Conservation (phyloP, 2,888 invertebrate genomes). For the Rotaria macrura region DNA sequence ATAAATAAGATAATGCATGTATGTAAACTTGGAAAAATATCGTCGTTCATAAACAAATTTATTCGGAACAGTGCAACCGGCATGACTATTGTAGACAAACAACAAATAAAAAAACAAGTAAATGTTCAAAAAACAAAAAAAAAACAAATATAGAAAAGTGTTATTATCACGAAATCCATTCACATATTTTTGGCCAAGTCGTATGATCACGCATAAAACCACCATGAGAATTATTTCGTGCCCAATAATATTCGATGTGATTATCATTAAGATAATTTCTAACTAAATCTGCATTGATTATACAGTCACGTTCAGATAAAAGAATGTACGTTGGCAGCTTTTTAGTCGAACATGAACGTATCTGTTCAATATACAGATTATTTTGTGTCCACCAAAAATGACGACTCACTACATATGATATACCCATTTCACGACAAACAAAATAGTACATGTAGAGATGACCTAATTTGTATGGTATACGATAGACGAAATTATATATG, state of each 20-base stretch:
- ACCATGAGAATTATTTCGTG: background rate
- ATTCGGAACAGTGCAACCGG: too few relatives aligned
- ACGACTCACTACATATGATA: background rate
- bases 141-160: too few relatives aligned
- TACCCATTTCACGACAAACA: conserved; percentile 14
- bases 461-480: background rate
- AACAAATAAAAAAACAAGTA: background rate
- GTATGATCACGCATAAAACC: background rate
- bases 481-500: conserved; percentile 10
- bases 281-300: background rate
- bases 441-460: conserved; percentile 15
- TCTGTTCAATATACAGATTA: background rate
- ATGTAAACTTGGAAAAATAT: too few relatives aligned
- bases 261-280: background rate
- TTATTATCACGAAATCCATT: background rate
- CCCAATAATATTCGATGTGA: background rate
- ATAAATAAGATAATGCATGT: too few relatives aligned
- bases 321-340: background rate
- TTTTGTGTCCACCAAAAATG: conserved; percentile 20
- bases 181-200: background rate
- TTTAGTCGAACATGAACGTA: background rate
- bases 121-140: background rate
- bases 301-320: background rate
- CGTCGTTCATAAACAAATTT: too few relatives aligned
- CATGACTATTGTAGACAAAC: background rate